Evolutionary conservation across 2,797 vertebrate species (phyloP).

Genomic region (Phoebastria nigripes): DNA sequence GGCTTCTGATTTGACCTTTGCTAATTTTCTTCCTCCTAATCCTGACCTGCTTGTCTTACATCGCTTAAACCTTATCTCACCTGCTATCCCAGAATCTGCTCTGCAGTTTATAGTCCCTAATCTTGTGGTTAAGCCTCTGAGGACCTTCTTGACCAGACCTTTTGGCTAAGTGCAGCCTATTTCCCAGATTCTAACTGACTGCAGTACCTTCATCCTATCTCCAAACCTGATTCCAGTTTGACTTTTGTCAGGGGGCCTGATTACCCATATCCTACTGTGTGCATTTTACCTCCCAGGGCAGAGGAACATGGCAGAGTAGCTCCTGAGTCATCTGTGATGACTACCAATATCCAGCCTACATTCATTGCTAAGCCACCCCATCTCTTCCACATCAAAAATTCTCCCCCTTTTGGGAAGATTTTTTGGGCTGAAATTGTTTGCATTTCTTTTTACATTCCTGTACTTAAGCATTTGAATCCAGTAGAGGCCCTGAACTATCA

Average conservation of each 20-base stretch:
- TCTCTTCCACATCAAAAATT: not conserved
- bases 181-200: not conserved
- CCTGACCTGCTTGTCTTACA: not conserved
- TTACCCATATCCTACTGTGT: not conserved
- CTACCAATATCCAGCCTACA: not conserved
- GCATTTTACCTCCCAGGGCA: not conserved
- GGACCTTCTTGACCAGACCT: not conserved
- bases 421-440: not conserved
- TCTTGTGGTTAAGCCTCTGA: not conserved
- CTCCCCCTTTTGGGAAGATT: not conserved
- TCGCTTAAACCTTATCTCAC: not conserved
- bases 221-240: not conserved
- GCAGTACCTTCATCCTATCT: not conserved
- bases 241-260: not conserved
- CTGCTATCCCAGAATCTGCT: not conserved
- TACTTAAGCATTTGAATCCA: not conserved
- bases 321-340: not conserved
- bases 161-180: not conserved
- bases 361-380: not conserved
- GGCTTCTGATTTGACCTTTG: conserved; percentile 6
- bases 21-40: conserved; percentile 14
- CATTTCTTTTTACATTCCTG: not conserved
- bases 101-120: not conserved
- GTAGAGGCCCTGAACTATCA: not conserved
- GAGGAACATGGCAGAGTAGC: not conserved